Percentiles rank a stretch among this genome's conserved stretches.
phyloP scores from a whole-genome alignment of 2,888 invertebrate genomes.

The Campopleginae sp. region DNA sequence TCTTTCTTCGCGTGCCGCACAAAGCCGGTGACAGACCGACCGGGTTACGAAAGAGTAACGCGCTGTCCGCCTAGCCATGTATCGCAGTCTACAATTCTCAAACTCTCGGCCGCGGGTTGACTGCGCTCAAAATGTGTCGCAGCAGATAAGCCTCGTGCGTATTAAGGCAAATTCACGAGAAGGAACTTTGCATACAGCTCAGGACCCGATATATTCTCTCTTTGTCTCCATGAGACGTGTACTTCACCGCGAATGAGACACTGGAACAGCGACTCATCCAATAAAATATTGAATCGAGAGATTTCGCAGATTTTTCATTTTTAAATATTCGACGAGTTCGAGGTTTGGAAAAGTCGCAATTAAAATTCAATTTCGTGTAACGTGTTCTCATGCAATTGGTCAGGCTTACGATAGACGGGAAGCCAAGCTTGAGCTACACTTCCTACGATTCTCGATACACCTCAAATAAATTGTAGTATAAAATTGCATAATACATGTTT shows the following conservation, averaged over 20 bases:
- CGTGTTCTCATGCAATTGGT: too few species aligned
- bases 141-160: slow-evolving; percentile 59
- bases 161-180: slow-evolving; percentile 5
- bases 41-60: slow-evolving; percentile 62
- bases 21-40: slow-evolving; percentile 40
- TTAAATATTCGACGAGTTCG: not conserved
- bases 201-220: not conserved
- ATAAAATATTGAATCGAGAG: too few species aligned
- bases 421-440: not conserved
- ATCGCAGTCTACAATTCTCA: slow-evolving; percentile 36
- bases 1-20: slow-evolving; percentile 48
- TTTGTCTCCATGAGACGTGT: not conserved
- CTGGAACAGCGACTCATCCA: too few species aligned
- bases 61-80: slow-evolving; percentile 34
- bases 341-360: not conserved
- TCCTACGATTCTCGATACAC: not conserved
- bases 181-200: not conserved
- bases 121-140: slow-evolving; percentile 63
- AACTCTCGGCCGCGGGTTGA: slow-evolving; percentile 56
- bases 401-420: too few species aligned
- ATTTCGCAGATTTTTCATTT: not conserved
- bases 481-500: not conserved
- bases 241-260: too few species aligned
- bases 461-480: slow-evolving; percentile 1
- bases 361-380: not conserved